Percentiles rank a stretch among this genome's conserved stretches.
Conservation (phyloP, 2,113 vertebrate genomes). For the Scatophagus argus region DNA sequence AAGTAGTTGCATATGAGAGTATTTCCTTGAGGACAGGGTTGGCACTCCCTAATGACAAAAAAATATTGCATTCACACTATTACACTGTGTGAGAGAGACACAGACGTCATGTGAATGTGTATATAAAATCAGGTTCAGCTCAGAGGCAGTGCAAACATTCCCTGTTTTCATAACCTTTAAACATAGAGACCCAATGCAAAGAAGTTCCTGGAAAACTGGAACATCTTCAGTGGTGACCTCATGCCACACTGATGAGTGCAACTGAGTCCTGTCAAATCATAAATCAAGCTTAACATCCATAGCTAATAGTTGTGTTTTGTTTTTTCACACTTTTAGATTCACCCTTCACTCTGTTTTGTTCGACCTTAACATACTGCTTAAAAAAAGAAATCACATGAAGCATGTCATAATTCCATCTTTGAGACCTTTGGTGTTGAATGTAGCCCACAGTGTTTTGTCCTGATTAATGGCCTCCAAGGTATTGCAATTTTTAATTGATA, state of each 20-base stretch:
- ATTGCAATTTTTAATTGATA: too few relatives aligned
- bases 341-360: neutral
- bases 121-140: too few relatives aligned
- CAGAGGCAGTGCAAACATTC: too few relatives aligned
- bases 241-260: neutral
- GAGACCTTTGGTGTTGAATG: neutral
- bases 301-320: too few relatives aligned
- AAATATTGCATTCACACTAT: conserved; percentile 31
- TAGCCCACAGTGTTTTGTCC: too few relatives aligned
- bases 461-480: too few relatives aligned
- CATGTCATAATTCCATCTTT: neutral
- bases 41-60: conserved; percentile 5
- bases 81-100: neutral
- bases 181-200: neutral
- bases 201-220: neutral
- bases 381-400: neutral
- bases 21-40: neutral
- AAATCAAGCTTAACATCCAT: too few relatives aligned
- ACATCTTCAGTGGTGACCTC: neutral
- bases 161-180: too few relatives aligned
- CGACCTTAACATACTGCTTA: neutral
- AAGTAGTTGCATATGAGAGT: conserved; percentile 9
- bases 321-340: too few relatives aligned
- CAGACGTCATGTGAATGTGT: neutral
- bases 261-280: neutral